These are phyloP conservation scores for Caenorhabditis virilis DNA, from an alignment of 2,888 invertebrate genomes.

Conservation along the genomic window DNA sequence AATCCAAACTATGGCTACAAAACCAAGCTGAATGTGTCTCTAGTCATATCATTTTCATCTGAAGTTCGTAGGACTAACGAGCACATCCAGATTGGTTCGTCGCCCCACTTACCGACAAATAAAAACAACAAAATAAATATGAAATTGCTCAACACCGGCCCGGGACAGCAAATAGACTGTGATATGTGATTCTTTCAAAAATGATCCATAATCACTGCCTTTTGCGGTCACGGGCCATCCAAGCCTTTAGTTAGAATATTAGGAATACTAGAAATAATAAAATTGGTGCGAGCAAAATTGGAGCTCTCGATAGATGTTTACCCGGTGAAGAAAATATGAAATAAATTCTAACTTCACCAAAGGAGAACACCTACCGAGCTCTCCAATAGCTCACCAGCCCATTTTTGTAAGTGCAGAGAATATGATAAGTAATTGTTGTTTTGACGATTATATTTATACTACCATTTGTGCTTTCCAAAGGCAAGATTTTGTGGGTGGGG, in stretches of 20 bases:
- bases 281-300: not conserved
- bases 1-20: too few relatives aligned
- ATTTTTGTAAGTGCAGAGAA: too few relatives aligned
- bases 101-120: too few relatives aligned
- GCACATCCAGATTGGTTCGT: conserved; percentile 35
- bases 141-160: conserved; percentile 8
- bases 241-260: not conserved
- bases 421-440: too few relatives aligned
- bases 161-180: conserved; percentile 43
- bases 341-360: too few relatives aligned
- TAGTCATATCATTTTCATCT: conserved; percentile 39
- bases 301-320: conserved; percentile 5
- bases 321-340: conserved; percentile 2
- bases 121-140: too few relatives aligned
- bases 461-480: too few relatives aligned
- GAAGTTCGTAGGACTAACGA: conserved; percentile 7
- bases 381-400: too few relatives aligned
- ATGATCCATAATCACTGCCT: conserved; percentile 4
- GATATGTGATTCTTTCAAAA: conserved; percentile 5
- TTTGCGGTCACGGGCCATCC: conserved; percentile 9
- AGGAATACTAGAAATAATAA: not conserved
- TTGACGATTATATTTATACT: too few relatives aligned
- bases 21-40: conserved; percentile 56
- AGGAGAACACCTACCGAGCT: too few relatives aligned
- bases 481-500: too few relatives aligned